Evolutionary conservation across 2,888 invertebrate species (phyloP), one percentile per base, ranked within the genome.

Genomic region (Agrenia bidenticulata): DNA sequence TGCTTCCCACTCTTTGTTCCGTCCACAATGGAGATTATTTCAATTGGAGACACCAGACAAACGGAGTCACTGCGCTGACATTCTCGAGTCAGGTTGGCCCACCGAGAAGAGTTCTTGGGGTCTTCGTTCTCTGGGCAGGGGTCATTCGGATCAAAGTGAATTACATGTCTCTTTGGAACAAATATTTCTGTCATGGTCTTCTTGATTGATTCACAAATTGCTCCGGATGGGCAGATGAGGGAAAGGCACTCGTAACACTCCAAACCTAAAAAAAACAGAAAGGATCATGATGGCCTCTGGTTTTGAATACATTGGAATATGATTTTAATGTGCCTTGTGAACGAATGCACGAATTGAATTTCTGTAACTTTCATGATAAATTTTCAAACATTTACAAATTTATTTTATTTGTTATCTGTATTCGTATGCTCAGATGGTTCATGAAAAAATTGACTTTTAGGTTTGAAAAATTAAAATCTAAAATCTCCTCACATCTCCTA

Each of bases 191-290:
- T 55, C 64, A 74, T 73, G 17, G 73, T 69, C 32, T 60, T 62
- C 55, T 70, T 73, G 50, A 74, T 73, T 13, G 73, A 70, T 61
- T 71, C 72, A 63, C 74, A 74, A 13, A 73, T 69, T 45, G 67
- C 66, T 23, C 67, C 67, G 2, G 74, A 73, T 11, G 66, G 59
- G 51, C 74, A 74, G n/a, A 61, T 54, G 17, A 74, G 64, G 23
- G 65, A 68, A 63, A 74, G 67, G 71, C 74, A 74, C 72, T 74
- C 74, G 69, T 72, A 74, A 51, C 74, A 74, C 41, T 64, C 63
- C 24, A 74, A 60, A 19, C 74, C 74, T 74, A 60, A 17, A 66
- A 41, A 59, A 39, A 67, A 11, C 4, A 15, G 19, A 32, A 32
- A n/a, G n/a, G n/a, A n/a, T n/a, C n/a, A n/a, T n/a, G n/a, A n/a